Conservation (phyloP, 2,797 vertebrate genomes). For the Epinephelus malabaricus region DNA sequence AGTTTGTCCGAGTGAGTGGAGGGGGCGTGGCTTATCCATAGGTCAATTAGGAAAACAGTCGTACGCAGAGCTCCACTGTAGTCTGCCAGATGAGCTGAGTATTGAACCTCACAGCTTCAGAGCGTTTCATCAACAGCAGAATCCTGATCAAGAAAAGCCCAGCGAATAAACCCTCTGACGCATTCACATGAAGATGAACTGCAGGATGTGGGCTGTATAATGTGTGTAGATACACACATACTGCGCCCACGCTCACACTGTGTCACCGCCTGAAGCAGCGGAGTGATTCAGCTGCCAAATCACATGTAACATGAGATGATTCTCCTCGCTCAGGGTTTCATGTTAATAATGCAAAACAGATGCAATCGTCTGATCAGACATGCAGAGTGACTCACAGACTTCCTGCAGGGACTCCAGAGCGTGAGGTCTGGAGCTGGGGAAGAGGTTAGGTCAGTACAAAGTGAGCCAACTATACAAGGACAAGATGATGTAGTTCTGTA, state of each 20-base stretch:
- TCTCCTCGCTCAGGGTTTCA: constrained; percentile 1
- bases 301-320: constrained; percentile 10
- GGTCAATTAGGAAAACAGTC: too few relatives aligned
- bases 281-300: constrained; percentile 11
- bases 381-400: constrained; percentile 10
- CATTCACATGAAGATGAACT: not conserved
- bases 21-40: too few relatives aligned
- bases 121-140: not conserved
- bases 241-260: constrained; percentile 8
- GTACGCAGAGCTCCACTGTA: too few relatives aligned
- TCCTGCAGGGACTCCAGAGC: not conserved
- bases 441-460: not conserved
- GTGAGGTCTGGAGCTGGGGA: not conserved
- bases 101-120: not conserved
- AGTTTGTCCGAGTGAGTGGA: too few relatives aligned
- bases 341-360: constrained; percentile 36
- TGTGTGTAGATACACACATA: not conserved
- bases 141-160: not conserved
- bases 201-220: not conserved
- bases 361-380: constrained; percentile 14
- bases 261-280: constrained; percentile 12
- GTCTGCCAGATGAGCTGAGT: too few relatives aligned
- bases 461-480: not conserved
- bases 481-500: not conserved
- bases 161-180: not conserved